Percentiles rank a stretch among this genome's conserved stretches.
These are phyloP conservation scores for Odontesthes bonariensis DNA, from an alignment of 2,113 vertebrate species.

Conservation along the genomic window DNA sequence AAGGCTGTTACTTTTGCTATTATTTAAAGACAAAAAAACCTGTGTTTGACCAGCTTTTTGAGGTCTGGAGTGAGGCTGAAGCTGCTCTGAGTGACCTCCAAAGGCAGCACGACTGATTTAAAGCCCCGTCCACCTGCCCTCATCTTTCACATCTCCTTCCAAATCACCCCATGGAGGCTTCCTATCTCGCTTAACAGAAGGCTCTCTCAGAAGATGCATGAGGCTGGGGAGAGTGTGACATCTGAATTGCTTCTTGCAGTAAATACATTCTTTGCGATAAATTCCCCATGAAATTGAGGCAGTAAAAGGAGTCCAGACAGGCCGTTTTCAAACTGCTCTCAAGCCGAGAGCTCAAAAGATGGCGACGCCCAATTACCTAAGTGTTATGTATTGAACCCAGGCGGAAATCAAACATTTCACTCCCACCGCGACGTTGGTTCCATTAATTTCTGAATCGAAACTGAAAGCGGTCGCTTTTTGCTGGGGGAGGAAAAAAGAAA, in stretches of 20 bases:
- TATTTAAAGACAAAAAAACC: conserved; percentile 22
- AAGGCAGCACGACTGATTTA: conserved; percentile 68
- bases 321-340: conserved; percentile 31
- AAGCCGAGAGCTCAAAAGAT: conserved; percentile 31
- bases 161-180: conserved; percentile 33
- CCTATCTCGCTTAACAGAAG: conserved; percentile 40
- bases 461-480: background rate
- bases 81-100: conserved; percentile 53
- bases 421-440: background rate
- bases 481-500: background rate
- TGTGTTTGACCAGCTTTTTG: conserved; percentile 26
- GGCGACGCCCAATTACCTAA: conserved; percentile 4
- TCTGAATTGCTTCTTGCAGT: conserved; percentile 51
- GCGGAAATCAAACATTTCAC: conserved; percentile 1
- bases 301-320: conserved; percentile 40
- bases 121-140: conserved; percentile 27
- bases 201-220: conserved; percentile 42
- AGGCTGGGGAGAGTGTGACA: conserved; percentile 39
- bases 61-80: conserved; percentile 41
- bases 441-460: background rate
- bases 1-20: conserved; percentile 40
- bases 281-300: conserved; percentile 54
- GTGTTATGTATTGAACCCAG: conserved; percentile 2
- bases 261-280: conserved; percentile 68
- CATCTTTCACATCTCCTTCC: conserved; percentile 57